Conservation (phyloP, 1,140 invertebrate species). For the Chrysopa pallens region DNA sequence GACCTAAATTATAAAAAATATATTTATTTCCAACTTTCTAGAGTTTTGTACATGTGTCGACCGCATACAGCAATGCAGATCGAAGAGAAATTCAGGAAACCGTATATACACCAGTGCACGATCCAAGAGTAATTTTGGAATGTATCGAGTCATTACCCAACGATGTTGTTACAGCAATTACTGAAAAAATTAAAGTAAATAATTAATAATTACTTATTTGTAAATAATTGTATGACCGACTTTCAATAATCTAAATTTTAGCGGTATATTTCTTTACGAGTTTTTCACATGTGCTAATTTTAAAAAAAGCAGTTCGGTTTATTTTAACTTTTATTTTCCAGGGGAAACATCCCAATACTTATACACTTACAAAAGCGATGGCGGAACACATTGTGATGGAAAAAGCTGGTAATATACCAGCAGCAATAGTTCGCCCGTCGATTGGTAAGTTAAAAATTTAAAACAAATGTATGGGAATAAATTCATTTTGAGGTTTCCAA, state of each 20-base stretch:
- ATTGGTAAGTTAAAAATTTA: conserved; percentile 61
- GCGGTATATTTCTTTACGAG: not conserved
- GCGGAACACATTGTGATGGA: conserved; percentile 57
- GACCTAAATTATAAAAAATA: conserved; percentile 3
- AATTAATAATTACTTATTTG: not conserved
- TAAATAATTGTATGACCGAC: not conserved
- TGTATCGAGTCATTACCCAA: conserved; percentile 36
- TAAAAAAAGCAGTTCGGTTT: too few species aligned
- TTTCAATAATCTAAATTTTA: not conserved
- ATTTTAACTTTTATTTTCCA: conserved; percentile 13
- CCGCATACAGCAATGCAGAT: conserved; percentile 73
- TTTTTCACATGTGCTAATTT: too few species aligned
- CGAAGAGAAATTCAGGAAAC: conserved; percentile 45
- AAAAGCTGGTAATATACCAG: conserved; percentile 45
- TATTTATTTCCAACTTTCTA: conserved; percentile 16
- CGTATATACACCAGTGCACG: conserved; percentile 47
- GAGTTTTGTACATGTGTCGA: conserved; percentile 73
- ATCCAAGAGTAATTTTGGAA: conserved; percentile 39
- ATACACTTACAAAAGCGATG: conserved; percentile 72
- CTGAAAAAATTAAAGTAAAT: conserved; percentile 29
- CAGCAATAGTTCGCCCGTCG: conserved; percentile 80
- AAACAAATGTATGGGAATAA: too few species aligned
- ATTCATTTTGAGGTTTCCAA: too few species aligned
- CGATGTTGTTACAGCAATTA: conserved; percentile 34
- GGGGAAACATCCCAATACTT: conserved; percentile 71